These are phyloP conservation scores for Heptranchias perlo DNA, from an alignment of 2,113 vertebrate species.

Conservation along the genomic window DNA sequence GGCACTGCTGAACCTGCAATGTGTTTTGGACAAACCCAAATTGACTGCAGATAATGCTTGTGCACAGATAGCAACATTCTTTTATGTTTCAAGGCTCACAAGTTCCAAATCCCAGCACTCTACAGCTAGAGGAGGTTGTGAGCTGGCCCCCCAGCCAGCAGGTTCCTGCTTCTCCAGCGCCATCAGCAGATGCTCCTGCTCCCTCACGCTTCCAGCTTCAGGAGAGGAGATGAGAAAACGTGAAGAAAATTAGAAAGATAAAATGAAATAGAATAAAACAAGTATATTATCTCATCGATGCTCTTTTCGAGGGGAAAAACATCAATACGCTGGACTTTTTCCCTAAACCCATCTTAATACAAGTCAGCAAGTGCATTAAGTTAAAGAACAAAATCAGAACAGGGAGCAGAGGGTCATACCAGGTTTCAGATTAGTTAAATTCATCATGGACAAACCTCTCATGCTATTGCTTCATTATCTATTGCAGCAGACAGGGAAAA, in stretches of 20 bases:
- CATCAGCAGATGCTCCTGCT: not conserved
- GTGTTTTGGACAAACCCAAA: not conserved
- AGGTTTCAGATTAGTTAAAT: slow-evolving; percentile 16
- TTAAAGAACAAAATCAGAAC: not conserved
- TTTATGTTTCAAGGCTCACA: not conserved
- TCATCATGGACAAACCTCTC: not conserved
- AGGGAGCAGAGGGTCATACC: not conserved
- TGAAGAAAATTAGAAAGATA: not conserved
- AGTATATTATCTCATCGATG: not conserved
- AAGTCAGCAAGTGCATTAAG: slow-evolving; percentile 1
- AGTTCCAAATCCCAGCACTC: not conserved
- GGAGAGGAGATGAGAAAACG: not conserved
- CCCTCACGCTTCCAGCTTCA: not conserved
- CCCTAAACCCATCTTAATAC: not conserved
- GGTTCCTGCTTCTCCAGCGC: not conserved
- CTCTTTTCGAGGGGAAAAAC: not conserved
- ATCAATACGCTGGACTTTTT: not conserved
- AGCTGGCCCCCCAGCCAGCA: not conserved
- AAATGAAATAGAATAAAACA: not conserved
- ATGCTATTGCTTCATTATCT: slow-evolving; percentile 26
- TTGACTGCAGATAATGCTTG: not conserved
- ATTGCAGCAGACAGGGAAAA: slow-evolving; percentile 12
- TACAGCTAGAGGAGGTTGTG: not conserved
- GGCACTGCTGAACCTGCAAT: not conserved
- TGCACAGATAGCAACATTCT: not conserved